Base-by-base conservation (phyloP, 1,140 invertebrate species). In the Cotesia vestalis region DNA sequence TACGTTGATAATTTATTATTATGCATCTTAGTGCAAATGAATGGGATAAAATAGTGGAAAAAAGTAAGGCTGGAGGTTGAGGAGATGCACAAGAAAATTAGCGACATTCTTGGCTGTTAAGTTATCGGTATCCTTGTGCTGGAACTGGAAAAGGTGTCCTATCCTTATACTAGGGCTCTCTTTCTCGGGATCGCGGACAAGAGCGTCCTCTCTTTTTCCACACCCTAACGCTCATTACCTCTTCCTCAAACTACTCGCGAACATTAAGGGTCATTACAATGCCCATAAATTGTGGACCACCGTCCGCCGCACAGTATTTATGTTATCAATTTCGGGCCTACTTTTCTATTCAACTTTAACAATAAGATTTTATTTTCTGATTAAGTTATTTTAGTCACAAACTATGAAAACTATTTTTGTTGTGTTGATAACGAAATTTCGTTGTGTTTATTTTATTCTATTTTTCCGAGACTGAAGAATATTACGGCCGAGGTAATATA, bases 191-290 rank as follows among this genome's bases (percentile, higher is more conserved):
- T 27, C 27, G 1, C 27, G 3, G 27, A 27, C 27, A 27, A 27
- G 27, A 46, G 40, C 11, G 6, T 8, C 4, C 40, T 8, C 62
- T 70, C n/a, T 53, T 17, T 11, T 60, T 60, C 17, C 38, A 8
- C 6, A 11, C 17, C 5, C 53, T 38, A 38, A 57, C 57, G 17
- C 69, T 20, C 60, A 12, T 17, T 52, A 57, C 36, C 20, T 59
- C 60, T 17, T 40, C 38, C n/a, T 62, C 61, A 76, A 76, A 75
- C 75, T 76, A 76, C 73, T 76, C 60, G 69, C 63, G 73, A 76
- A 76, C 73, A 76, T 76, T 76, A 76, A 76, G 75, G 75, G 73
- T 76, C 75, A 76, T 76, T 74, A 76, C 70, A 76, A 76, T 74
- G 73, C 57, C 71, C 57, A 73, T 76, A 74, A 76, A 76, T 76